Conservation (phyloP, 2,113 vertebrate species). For the Dryoscopus gambensis region DNA sequence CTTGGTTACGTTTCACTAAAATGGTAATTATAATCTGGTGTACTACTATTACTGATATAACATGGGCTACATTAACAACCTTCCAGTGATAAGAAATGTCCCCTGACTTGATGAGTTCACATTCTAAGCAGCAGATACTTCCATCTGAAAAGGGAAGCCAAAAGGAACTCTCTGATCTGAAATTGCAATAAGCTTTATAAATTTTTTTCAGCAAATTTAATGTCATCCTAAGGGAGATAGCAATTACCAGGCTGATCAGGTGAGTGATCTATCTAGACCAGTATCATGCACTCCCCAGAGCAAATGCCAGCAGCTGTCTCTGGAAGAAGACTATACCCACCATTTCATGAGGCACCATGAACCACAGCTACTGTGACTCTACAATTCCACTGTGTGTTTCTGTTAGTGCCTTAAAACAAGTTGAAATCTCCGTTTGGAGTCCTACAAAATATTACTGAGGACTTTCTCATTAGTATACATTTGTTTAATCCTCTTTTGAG, state of each 20-base stretch:
- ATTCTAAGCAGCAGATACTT: background rate
- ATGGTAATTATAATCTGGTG: background rate
- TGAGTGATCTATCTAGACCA: background rate
- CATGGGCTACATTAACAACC: background rate
- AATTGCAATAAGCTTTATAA: background rate
- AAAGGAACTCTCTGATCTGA: background rate
- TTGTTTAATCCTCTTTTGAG: constrained; percentile 36
- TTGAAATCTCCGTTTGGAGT: background rate
- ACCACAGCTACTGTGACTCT: background rate
- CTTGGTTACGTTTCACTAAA: background rate
- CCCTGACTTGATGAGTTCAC: background rate
- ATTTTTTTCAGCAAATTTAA: background rate
- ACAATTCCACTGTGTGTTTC: background rate
- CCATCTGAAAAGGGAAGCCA: background rate
- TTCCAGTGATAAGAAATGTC: background rate
- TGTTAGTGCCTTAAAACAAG: background rate
- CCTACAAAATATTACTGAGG: background rate
- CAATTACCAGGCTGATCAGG: background rate
- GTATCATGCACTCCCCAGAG: background rate
- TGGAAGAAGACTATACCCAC: background rate
- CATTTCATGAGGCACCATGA: background rate
- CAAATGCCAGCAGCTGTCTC: background rate
- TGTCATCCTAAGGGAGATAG: background rate
- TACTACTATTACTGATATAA: background rate
- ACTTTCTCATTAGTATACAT: constrained; percentile 15